Conservation (phyloP, 2,888 invertebrate genomes). For the Argyresthia goedartella region DNA sequence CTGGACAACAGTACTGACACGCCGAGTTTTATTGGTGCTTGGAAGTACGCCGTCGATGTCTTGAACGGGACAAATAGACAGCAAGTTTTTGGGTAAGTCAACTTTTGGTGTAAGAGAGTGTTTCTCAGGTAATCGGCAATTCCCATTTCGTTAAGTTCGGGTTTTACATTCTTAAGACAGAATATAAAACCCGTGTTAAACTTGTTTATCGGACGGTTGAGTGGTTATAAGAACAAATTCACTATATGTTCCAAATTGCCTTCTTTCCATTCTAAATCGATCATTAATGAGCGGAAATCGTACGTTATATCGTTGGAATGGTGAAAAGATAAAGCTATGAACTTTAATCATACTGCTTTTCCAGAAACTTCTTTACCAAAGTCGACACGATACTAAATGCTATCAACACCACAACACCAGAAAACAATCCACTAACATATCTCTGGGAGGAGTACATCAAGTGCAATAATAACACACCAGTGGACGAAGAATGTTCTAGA, state of each 20-base stretch:
- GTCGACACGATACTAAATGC: slow-evolving; percentile 41
- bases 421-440: slow-evolving; percentile 22
- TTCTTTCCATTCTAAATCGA: too few species aligned
- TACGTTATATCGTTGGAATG: too few species aligned
- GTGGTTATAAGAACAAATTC: too few species aligned
- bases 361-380: slow-evolving; percentile 42
- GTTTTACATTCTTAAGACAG: too few species aligned
- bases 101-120: background rate
- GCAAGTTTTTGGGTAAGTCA: slow-evolving; percentile 29
- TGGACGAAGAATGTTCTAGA: slow-evolving; percentile 25
- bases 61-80: slow-evolving; percentile 29
- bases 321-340: too few species aligned
- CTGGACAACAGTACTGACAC: slow-evolving; percentile 17
- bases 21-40: slow-evolving; percentile 25
- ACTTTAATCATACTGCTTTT: slow-evolving; percentile 6
- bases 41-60: slow-evolving; percentile 27
- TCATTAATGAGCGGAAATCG: too few species aligned
- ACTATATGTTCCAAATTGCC: too few species aligned
- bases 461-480: slow-evolving; percentile 21
- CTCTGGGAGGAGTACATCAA: slow-evolving; percentile 35
- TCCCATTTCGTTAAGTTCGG: too few species aligned
- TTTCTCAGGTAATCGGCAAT: too few species aligned
- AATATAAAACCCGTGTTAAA: too few species aligned
- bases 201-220: too few species aligned
- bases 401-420: slow-evolving; percentile 23